These are phyloP conservation scores for Actenoides lindsayi DNA, from an alignment of 2,113 vertebrate genomes.

Conservation along the genomic window DNA sequence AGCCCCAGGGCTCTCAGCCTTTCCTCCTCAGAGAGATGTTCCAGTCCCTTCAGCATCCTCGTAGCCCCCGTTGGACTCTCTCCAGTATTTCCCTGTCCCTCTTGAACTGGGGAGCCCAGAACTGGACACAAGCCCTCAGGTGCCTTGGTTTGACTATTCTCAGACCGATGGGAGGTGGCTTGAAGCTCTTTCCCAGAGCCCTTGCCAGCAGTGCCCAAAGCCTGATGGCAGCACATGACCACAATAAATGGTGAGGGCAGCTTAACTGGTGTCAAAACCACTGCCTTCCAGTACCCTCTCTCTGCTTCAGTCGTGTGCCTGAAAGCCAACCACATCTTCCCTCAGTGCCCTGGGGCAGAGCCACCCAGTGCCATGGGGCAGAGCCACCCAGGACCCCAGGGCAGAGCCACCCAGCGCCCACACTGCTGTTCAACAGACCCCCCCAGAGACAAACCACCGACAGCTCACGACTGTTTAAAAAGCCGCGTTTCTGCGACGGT, in stretches of 20 bases:
- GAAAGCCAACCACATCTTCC: background rate
- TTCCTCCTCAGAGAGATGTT: too few relatives aligned
- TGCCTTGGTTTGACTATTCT: background rate
- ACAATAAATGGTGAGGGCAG: background rate
- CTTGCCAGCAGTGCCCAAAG: background rate
- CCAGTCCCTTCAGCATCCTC: too few relatives aligned
- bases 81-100: too few relatives aligned
- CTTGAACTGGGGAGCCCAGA: too few relatives aligned
- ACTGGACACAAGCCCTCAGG: background rate
- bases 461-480: background rate
- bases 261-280: background rate
- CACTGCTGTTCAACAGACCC: background rate
- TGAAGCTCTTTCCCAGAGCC: background rate
- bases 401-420: background rate
- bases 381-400: background rate
- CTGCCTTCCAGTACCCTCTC: background rate
- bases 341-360: background rate
- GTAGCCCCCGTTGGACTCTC: too few relatives aligned
- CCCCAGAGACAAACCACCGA: background rate
- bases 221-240: background rate
- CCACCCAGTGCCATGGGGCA: background rate
- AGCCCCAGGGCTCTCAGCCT: too few relatives aligned
- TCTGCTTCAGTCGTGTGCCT: background rate
- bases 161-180: accelerated
- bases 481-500: background rate